Evolutionary conservation across 2,797 vertebrate genomes (phyloP).

Genomic region (Enteromius anoplus): DNA sequence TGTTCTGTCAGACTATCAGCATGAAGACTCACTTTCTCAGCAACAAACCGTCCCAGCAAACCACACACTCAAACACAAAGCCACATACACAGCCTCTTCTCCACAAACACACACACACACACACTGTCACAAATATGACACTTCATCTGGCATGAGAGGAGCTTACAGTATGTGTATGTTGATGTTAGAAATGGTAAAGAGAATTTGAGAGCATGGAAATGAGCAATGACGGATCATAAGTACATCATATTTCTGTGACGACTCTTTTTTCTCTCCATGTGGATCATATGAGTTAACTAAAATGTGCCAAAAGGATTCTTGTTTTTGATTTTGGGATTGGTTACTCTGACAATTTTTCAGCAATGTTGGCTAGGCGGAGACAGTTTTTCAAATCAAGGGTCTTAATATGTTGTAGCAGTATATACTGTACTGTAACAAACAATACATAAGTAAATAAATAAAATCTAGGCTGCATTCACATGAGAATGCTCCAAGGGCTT

Average conservation of each 20-base stretch:
- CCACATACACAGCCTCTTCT: constrained; percentile 32
- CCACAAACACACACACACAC: constrained; percentile 2
- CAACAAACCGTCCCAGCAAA: constrained; percentile 29
- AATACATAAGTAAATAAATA: neutral
- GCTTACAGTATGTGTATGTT: constrained; percentile 59
- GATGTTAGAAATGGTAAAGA: constrained; percentile 1
- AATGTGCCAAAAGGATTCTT: neutral
- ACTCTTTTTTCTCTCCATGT: neutral
- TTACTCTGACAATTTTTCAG: neutral
- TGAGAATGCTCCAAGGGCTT: neutral
- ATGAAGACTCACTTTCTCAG: constrained; percentile 59
- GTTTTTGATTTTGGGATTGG: neutral
- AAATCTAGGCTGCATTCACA: neutral
- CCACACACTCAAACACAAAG: constrained; percentile 40
- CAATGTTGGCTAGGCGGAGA: neutral
- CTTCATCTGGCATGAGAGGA: constrained; percentile 63
- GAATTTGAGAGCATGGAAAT: neutral
- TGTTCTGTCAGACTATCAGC: constrained; percentile 68
- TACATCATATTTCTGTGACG: neutral
- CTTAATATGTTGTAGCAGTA: no score
- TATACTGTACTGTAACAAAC: neutral
- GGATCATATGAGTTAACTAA: neutral
- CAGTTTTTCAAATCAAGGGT: no score
- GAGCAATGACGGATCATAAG: neutral
- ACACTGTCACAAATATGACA: constrained; percentile 43